Percentiles rank a stretch among this genome's conserved stretches.
These are phyloP conservation scores for Henricia sp. DNA, from an alignment of 53 echinoderm and acorn worm species.

Conservation along the genomic window DNA sequence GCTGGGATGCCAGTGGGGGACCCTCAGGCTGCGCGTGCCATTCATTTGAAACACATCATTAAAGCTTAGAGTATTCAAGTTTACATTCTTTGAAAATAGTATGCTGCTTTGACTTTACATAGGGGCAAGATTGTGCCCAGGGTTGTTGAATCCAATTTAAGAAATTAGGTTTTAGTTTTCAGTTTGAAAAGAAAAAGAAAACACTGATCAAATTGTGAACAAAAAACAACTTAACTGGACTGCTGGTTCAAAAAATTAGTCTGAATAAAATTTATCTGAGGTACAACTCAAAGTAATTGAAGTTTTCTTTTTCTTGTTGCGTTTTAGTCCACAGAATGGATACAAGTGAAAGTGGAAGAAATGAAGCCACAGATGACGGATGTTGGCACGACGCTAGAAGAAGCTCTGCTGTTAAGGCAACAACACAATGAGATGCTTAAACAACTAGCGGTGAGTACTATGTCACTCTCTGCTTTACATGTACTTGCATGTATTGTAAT, in stretches of 20 bases:
- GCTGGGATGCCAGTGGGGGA: conserved; percentile 17
- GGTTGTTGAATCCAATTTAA: too few species aligned
- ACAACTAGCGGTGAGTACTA: conserved; percentile 86
- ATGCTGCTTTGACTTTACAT: background rate
- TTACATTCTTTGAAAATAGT: conserved; percentile 11
- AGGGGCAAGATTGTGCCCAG: too few species aligned
- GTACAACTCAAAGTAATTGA: background rate
- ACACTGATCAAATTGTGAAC: too few species aligned
- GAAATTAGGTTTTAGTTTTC: too few species aligned
- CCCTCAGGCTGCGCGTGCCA: conserved; percentile 33
- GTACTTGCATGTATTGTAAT: too few species aligned
- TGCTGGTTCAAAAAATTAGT: too few species aligned
- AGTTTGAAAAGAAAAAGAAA: too few species aligned
- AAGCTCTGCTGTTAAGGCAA: conserved; percentile 76
- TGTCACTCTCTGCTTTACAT: background rate
- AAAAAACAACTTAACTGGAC: too few species aligned
- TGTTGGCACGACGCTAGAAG: conserved; percentile 86
- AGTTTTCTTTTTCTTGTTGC: background rate
- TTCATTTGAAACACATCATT: conserved; percentile 8
- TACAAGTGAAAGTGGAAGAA: conserved; percentile 91
- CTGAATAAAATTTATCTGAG: background rate
- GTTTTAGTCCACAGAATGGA: conserved; percentile 96
- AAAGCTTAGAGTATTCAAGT: conserved; percentile 8
- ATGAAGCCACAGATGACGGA: conserved; percentile 97
- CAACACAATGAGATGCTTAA: conserved; percentile 90